These are phyloP conservation scores for Dryocosmus kuriphilus DNA, from an alignment of 2,888 invertebrate genomes.

Conservation along the genomic window DNA sequence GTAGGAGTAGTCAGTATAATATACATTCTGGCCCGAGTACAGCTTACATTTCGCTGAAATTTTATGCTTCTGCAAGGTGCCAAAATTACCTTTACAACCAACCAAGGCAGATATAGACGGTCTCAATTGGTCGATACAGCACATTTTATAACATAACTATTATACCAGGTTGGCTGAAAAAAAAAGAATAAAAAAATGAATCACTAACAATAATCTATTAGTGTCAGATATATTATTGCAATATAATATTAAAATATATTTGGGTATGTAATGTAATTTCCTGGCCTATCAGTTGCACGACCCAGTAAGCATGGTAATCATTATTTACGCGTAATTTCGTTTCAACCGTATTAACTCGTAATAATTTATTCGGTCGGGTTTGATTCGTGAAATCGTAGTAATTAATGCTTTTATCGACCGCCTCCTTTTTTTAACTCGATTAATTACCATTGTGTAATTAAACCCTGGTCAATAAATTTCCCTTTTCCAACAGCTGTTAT, in stretches of 20 bases:
- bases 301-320: conserved; percentile 14
- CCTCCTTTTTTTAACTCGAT: not conserved
- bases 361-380: not conserved
- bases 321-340: conserved; percentile 26
- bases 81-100: conserved; percentile 33
- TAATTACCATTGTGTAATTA: conserved; percentile 13
- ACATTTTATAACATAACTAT: too few relatives aligned
- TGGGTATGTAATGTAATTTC: not conserved
- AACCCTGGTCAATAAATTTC: not conserved
- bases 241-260: not conserved
- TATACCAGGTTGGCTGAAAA: too few relatives aligned
- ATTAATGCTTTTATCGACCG: conserved; percentile 4
- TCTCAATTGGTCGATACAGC: not conserved
- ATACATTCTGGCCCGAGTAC: conserved; percentile 26
- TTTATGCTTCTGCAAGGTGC: conserved; percentile 10
- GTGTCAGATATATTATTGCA: not conserved
- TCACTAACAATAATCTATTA: too few relatives aligned
- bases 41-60: conserved; percentile 25
- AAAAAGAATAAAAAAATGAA: too few relatives aligned
- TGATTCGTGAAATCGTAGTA: conserved; percentile 18
- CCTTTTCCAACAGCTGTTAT: not conserved
- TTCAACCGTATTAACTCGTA: conserved; percentile 27
- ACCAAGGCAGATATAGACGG: not conserved
- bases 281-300: conserved; percentile 6
- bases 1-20: conserved; percentile 21